Conservation (phyloP, 2,797 vertebrate species). For the Bucorvus abyssinicus region DNA sequence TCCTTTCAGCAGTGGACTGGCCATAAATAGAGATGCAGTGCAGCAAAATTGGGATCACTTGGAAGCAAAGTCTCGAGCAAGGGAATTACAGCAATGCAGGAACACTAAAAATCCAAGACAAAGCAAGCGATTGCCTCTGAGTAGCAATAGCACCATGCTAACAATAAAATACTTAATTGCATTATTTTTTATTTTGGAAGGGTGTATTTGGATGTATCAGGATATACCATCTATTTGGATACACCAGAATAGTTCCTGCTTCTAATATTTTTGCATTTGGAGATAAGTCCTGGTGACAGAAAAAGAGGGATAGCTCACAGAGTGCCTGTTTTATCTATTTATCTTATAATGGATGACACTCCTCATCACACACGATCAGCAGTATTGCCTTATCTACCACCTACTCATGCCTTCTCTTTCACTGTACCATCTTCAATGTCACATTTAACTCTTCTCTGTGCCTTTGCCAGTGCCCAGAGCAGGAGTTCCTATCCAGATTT, state of each 20-base stretch:
- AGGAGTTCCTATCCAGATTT: neutral
- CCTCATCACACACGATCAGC: neutral
- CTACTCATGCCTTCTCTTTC: neutral
- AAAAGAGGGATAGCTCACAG: neutral
- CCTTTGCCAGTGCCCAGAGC: neutral
- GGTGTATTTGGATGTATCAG: neutral
- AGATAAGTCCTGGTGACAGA: neutral
- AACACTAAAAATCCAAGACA: neutral
- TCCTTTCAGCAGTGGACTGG: conserved; percentile 27
- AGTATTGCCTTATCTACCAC: neutral
- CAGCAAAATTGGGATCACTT: neutral
- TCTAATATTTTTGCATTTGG: neutral
- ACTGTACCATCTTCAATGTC: neutral
- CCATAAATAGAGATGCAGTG: conserved; percentile 19
- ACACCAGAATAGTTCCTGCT: neutral
- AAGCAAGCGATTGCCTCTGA: neutral
- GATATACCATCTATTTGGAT: neutral
- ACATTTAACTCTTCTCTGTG: neutral
- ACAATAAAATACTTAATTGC: neutral
- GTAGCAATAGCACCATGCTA: neutral
- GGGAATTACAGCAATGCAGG: neutral
- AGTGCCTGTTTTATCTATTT: neutral
- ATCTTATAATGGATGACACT: neutral
- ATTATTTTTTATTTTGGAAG: neutral
- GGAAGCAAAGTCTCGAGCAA: neutral